A percentile compares a stretch with the other conserved stretches of the same genome.
Conservation (phyloP, 2,113 vertebrate genomes). For the Sapajus apella region DNA sequence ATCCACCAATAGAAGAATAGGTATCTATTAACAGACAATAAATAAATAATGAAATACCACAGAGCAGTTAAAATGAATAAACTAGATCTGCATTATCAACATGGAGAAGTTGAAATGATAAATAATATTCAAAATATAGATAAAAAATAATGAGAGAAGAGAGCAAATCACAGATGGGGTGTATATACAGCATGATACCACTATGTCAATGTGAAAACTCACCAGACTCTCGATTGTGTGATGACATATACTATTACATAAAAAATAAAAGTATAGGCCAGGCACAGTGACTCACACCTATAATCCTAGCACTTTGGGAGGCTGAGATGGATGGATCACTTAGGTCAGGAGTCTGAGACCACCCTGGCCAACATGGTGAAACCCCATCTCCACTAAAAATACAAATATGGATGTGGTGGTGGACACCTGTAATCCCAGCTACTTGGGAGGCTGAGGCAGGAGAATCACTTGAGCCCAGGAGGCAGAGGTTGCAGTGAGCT, state of each 20-base stretch:
- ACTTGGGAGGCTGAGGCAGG: too few species aligned
- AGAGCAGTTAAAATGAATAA: not conserved
- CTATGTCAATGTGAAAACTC: not conserved
- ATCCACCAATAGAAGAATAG: not conserved
- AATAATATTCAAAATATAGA: not conserved
- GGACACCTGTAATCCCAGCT: too few species aligned
- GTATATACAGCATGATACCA: not conserved
- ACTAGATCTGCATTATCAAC: not conserved
- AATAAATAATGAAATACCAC: not conserved
- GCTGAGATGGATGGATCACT: too few species aligned
- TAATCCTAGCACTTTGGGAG: too few species aligned
- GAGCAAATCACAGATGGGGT: not conserved
- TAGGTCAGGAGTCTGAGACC: too few species aligned
- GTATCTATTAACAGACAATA: not conserved
- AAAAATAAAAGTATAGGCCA: not conserved
- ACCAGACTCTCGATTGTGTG: not conserved
- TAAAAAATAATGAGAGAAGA: not conserved
- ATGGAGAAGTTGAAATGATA: not conserved
- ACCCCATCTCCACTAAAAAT: too few species aligned
- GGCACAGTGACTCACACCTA: too few species aligned
- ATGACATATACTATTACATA: not conserved
- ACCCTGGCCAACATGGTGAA: too few species aligned
- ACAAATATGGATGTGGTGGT: too few species aligned
- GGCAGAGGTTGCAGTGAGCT: too few species aligned
- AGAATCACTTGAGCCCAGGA: too few species aligned